Evolutionary conservation across 2,888 invertebrate genomes (phyloP), one percentile per base, ranked within the genome.

Genomic region (Andrena haemorrhoa): DNA sequence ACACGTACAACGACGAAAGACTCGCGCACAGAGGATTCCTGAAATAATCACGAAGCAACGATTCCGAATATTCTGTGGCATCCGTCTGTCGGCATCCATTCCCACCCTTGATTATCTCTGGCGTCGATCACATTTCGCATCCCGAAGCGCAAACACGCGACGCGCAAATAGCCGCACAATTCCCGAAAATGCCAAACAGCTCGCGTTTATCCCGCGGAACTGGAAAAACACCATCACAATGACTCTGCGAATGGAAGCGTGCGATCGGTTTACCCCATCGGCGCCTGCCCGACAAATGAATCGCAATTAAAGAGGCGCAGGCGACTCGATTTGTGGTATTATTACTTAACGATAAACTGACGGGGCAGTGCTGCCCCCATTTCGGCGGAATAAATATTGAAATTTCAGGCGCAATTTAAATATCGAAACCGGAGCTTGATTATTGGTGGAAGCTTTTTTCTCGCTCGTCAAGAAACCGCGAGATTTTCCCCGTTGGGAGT

Each of bases 261-360:
- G 10, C 41, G 53, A 47, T 53, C 60, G 35, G 33, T 73, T 53
- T 33, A 35, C 41, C 6, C n/a, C 8, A 31, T 56, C 63, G 41
- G 60, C 47, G 41, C 4, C 10, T 12, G 56, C 29, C 16, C 66
- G 63, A n/a, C 31, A 63, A 75, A 70, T 53, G 41, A 63, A 56
- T 70, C 35, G 29, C 68, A 51, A 68, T 68, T 72, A 63, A 33
- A 23, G 33, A 16, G 8, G 8, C 16, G 51, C 65, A 8, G 1
- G 41, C 16, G n/a, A 51, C 10, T 70, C 51, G 10, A 70, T 70
- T 75, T 47, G 29, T 31, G 5, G 26, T 7, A 12, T 63, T 51
- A 75, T 63, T 63, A 63, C 41, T 69, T 75, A 70, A 60, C 69
- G 16, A 35, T 41, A 29, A 35, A 69, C 41, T 12, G 8, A 7